Conservation (phyloP, 2,797 vertebrate genomes). For the Pogonophryne albipinna region DNA sequence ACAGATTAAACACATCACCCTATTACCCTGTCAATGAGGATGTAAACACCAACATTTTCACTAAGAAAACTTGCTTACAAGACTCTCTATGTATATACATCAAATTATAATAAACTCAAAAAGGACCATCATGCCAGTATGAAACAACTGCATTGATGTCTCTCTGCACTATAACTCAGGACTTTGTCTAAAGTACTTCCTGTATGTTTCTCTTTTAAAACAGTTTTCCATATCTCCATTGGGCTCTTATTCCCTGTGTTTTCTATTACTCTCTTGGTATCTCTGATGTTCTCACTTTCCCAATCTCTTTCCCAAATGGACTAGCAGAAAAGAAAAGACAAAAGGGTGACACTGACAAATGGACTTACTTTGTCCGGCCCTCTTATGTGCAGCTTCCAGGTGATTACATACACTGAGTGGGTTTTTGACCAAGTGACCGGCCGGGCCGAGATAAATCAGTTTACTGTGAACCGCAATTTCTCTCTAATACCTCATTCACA, state of each 20-base stretch:
- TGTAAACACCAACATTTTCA: neutral
- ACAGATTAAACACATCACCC: neutral
- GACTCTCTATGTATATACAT: neutral
- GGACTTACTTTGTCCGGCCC: no score
- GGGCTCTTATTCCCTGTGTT: neutral
- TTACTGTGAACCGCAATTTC: neutral
- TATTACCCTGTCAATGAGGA: neutral
- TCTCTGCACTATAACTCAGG: neutral
- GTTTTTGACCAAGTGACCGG: slow-evolving; percentile 20
- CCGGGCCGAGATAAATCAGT: slow-evolving; percentile 13
- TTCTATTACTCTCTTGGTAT: neutral
- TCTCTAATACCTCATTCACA: no score
- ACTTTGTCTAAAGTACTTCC: neutral
- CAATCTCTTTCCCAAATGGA: slow-evolving; percentile 4
- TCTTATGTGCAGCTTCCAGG: slow-evolving; percentile 41
- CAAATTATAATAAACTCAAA: neutral
- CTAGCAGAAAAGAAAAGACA: slow-evolving; percentile 38
- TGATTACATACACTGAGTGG: slow-evolving; percentile 37
- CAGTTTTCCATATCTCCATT: neutral
- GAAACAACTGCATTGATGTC: neutral
- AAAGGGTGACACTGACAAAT: slow-evolving; percentile 54
- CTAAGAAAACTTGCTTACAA: neutral
- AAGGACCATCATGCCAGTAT: neutral
- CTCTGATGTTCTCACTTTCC: slow-evolving; percentile 6
- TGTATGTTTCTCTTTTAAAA: neutral